These are phyloP conservation scores for Tetranychus cinnabarinus DNA, from an alignment of 1,140 invertebrate genomes.

Conservation along the genomic window DNA sequence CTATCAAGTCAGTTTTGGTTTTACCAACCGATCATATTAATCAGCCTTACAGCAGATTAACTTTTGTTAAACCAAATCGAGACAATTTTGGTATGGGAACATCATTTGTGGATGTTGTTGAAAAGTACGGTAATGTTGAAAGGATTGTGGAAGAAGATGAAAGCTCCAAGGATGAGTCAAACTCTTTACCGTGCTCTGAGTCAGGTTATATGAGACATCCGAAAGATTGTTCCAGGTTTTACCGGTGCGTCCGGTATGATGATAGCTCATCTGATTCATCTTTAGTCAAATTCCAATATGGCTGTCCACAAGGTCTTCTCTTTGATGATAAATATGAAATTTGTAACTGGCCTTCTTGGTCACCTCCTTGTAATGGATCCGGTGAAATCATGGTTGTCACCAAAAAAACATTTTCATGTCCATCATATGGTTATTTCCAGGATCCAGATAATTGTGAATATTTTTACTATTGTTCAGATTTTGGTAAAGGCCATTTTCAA, in stretches of 20 bases:
- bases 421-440: constrained; percentile 38
- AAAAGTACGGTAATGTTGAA: constrained; percentile 25
- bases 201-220: constrained; percentile 58
- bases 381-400: constrained; percentile 35
- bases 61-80: neutral
- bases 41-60: neutral
- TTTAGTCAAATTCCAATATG: constrained; percentile 42
- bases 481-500: constrained; percentile 24
- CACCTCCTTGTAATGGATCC: constrained; percentile 34
- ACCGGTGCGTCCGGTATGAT: constrained; percentile 55
- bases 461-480: constrained; percentile 60
- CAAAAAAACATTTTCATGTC: constrained; percentile 27
- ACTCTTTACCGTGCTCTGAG: constrained; percentile 43
- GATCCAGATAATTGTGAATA: constrained; percentile 59
- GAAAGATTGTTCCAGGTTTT: constrained; percentile 48
- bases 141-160: constrained; percentile 30
- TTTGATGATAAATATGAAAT: constrained; percentile 41
- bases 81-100: neutral
- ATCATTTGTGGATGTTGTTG: constrained; percentile 7
- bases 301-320: constrained; percentile 50
- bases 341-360: constrained; percentile 52
- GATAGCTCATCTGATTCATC: constrained; percentile 24
- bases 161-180: constrained; percentile 25
- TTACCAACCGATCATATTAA: neutral
- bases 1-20: constrained; percentile 3